phyloP scores from a whole-genome alignment of 2,113 vertebrate species.

The Periophthalmodon schlosseri region DNA sequence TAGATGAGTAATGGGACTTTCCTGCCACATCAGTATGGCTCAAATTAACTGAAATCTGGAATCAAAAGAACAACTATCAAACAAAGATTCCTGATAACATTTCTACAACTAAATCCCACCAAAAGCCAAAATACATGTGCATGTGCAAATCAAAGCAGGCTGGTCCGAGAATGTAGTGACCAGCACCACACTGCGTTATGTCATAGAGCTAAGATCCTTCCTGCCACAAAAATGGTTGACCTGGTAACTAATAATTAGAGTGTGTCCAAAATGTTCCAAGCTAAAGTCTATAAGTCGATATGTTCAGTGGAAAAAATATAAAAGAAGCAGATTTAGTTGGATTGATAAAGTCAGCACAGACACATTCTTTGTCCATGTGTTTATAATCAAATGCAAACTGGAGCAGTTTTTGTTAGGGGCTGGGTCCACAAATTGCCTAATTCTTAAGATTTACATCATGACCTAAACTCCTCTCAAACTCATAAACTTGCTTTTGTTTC shows the following conservation, averaged over 20 bases:
- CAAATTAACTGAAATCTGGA: conserved; percentile 3
- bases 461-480: too few species aligned
- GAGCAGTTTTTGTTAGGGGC: too few species aligned
- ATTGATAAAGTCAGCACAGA: neutral
- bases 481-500: too few species aligned
- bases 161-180: neutral
- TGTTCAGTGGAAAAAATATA: neutral
- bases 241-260: neutral
- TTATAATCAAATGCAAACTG: too few species aligned
- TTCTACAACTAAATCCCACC: neutral
- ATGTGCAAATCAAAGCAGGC: neutral
- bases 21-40: neutral
- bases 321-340: neutral
- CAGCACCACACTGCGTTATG: neutral
- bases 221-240: neutral
- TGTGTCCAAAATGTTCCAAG: neutral
- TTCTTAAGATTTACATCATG: too few species aligned
- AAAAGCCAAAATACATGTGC: neutral
- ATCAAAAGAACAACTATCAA: neutral
- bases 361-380: too few species aligned
- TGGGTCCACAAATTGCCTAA: too few species aligned
- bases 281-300: too few species aligned
- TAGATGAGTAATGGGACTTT: conserved; percentile 3
- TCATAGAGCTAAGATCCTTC: neutral
- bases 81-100: neutral